A percentile compares a stretch with the other conserved stretches of the same genome.
Evolutionary conservation across 2,888 invertebrate genomes (phyloP).

Genomic region (Leptinotarsa tumamoca): DNA sequence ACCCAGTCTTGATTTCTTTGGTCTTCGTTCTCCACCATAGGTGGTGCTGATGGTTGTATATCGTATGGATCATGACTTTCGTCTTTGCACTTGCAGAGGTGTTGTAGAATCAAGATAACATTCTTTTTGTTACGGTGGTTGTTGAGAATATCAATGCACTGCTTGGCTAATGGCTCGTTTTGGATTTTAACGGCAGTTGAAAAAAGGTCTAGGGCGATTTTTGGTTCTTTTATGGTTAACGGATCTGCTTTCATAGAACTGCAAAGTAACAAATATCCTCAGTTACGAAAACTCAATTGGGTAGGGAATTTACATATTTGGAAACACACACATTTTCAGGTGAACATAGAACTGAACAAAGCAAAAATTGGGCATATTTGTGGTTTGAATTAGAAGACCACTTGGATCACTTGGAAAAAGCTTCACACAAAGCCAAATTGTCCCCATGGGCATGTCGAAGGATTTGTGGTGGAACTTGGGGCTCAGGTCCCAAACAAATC

Average conservation of each 20-base stretch:
- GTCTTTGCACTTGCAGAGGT: slow-evolving; percentile 64
- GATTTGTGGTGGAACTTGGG: no score
- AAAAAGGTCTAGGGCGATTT: slow-evolving; percentile 76
- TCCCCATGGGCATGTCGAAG: no score
- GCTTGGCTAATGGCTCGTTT: slow-evolving; percentile 76
- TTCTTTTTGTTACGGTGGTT: slow-evolving; percentile 74
- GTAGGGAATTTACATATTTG: no score
- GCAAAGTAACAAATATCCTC: slow-evolving; percentile 41
- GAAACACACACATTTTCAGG: no score
- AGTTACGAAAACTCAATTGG: background rate
- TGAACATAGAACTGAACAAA: no score
- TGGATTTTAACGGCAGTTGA: slow-evolving; percentile 82
- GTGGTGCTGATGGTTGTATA: slow-evolving; percentile 63
- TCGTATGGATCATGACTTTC: slow-evolving; percentile 56
- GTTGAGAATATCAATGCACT: slow-evolving; percentile 77
- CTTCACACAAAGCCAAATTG: no score
- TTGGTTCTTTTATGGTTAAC: slow-evolving; percentile 59
- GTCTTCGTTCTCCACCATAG: slow-evolving; percentile 60
- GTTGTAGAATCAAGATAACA: slow-evolving; percentile 75
- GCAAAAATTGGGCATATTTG: no score
- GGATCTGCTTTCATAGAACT: slow-evolving; percentile 63
- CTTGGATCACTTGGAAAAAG: no score
- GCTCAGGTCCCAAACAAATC: no score
- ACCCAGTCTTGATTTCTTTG: slow-evolving; percentile 56
- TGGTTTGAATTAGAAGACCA: no score